Conservation (phyloP, 2,797 vertebrate genomes). For the Lutjanus campechanus region DNA sequence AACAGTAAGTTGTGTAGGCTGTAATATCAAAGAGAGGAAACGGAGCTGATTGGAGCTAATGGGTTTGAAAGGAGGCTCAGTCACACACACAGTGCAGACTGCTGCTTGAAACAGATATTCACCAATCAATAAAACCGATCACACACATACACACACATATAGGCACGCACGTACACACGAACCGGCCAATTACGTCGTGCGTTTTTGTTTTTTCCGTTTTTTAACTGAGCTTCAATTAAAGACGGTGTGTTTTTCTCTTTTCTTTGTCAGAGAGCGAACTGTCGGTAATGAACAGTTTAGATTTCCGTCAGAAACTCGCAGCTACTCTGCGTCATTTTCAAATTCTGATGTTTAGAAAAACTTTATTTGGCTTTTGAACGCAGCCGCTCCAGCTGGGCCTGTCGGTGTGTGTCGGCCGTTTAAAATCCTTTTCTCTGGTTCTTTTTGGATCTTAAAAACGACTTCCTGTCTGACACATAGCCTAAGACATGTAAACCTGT, state of each 20-base stretch:
- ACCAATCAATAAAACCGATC: conserved; percentile 41
- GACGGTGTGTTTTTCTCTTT: conserved; percentile 62
- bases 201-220: conserved; percentile 81
- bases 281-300: too few species aligned
- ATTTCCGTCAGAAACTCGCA: not conserved
- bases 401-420: too few species aligned
- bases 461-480: not conserved
- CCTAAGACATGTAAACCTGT: too few species aligned
- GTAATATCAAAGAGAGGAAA: not conserved
- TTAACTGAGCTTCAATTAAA: conserved; percentile 84
- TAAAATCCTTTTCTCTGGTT: too few species aligned
- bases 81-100: not conserved
- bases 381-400: too few species aligned
- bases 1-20: not conserved
- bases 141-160: conserved; percentile 7
- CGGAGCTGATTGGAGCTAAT: conserved; percentile 12
- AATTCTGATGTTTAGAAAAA: not conserved
- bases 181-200: conserved; percentile 77
- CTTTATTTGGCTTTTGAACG: too few species aligned
- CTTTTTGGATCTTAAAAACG: too few species aligned
- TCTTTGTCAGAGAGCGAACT: too few species aligned
- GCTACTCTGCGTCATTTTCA: not conserved
- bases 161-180: not conserved
- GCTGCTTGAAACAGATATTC: conserved; percentile 37
- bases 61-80: conserved; percentile 71